A percentile compares a stretch with the other conserved stretches of the same genome.
Conservation (phyloP, 2,888 invertebrate species). For the Dermolepida albohirtum region DNA sequence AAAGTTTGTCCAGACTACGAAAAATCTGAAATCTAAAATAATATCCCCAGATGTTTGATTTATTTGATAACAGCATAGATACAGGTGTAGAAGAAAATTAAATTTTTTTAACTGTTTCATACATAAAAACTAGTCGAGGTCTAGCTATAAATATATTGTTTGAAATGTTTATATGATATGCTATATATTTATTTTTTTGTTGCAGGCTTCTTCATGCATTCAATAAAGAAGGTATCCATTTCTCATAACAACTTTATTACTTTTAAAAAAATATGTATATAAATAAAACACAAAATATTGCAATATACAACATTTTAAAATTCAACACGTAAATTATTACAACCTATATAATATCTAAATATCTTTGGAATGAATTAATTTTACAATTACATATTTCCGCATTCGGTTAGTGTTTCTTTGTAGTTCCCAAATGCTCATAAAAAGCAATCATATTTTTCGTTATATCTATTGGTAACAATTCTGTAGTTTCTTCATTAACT, state of each 20-base stretch:
- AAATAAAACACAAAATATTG: constrained; percentile 43
- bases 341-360: constrained; percentile 46
- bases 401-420: constrained; percentile 22
- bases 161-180: not conserved
- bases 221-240: constrained; percentile 94
- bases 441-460: constrained; percentile 41
- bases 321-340: constrained; percentile 47
- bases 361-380: constrained; percentile 51
- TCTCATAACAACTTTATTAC: constrained; percentile 69
- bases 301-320: constrained; percentile 38
- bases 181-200: constrained; percentile 45
- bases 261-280: constrained; percentile 44
- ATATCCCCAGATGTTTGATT: too few relatives aligned
- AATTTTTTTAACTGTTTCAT: too few relatives aligned
- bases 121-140: too few relatives aligned
- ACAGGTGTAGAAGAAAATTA: too few relatives aligned
- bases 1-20: too few relatives aligned
- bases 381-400: constrained; percentile 19
- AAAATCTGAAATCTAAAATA: too few relatives aligned
- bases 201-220: constrained; percentile 80
- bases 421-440: constrained; percentile 39
- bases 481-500: constrained; percentile 25
- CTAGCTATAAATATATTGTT: too few relatives aligned
- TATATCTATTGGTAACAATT: constrained; percentile 40
- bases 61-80: too few relatives aligned